Percentiles rank a stretch among this genome's conserved stretches.
Conservation (phyloP, 30 jellyfish, hydroid and myxozoan species). For the Chrysaora quinquecirrha region DNA sequence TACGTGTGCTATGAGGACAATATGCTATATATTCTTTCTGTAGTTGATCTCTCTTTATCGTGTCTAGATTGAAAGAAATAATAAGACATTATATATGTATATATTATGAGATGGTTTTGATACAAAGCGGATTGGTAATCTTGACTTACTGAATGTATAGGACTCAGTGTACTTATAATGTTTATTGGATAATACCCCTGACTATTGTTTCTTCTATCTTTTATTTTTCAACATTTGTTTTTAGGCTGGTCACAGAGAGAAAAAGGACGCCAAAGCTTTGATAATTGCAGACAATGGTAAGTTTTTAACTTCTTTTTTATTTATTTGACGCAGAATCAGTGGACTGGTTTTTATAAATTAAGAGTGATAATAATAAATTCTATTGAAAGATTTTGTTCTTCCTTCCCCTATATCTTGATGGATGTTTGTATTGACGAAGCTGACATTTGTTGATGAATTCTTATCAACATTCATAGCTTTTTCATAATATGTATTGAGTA, state of each 20-base stretch:
- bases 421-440: neutral
- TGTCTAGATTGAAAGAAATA: too few relatives aligned
- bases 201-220: neutral
- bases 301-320: too few relatives aligned
- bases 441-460: too few relatives aligned
- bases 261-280: neutral
- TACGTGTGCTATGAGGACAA: neutral
- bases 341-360: neutral
- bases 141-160: neutral
- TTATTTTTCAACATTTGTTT: neutral
- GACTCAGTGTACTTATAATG: neutral
- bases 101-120: neutral
- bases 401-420: slow-evolving; percentile 1
- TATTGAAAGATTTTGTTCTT: neutral
- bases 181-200: neutral
- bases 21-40: too few relatives aligned
- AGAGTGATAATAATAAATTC: neutral
- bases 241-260: neutral
- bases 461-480: neutral
- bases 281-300: neutral
- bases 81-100: too few relatives aligned
- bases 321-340: neutral
- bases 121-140: too few relatives aligned
- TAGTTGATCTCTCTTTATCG: too few relatives aligned
- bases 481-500: too few relatives aligned